Evolutionary conservation across 2,888 invertebrate species (phyloP), one percentile per base, ranked within the genome.

Genomic region (Caradrina kadenii): DNA sequence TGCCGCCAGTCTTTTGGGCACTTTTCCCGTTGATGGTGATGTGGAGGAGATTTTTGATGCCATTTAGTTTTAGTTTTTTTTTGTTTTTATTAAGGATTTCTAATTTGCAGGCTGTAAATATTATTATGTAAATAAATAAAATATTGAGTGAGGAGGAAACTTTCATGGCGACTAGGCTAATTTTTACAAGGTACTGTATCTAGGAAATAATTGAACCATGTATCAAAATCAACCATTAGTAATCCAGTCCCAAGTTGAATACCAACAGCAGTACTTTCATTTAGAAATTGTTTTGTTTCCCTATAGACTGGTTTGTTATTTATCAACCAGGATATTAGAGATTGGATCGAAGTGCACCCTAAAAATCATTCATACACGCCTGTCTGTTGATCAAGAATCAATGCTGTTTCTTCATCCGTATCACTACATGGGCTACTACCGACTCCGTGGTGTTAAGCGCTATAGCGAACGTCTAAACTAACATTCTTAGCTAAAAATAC

Each of bases 401-500:
- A 76, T 73, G 63, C n/a, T 56, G 62, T 76, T 72, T 56, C 59
- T 71, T 61, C 53, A 65, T 49, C 65, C 21, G 26, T 66, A 35
- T 70, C 70, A 66, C 66, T 73, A 55, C 73, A 76, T 78, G 50
- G 65, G 53, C 63, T 63, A 80, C 76, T 76, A 72, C 48, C 58
- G 42, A 69, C 58, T 69, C 55, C 73, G 69, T 63, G 42, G 68
- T 76, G 76, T 64, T 79, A 79, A 80, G 79, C 76, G 73, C 54
- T 76, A 70, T 69, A 81, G 73, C 69, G 76, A 79, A 71, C 84
- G 80, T 81, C 85, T 80, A 82, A 82, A 84, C 80, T 49, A 84
- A 76, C 81, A 83, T 84, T 84, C 84, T 81, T 67, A 83, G 77
- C 84, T 85, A 85, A 81, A 85, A 85, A 85, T 85, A 85, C 63